Percentiles rank a stretch among this genome's conserved stretches.
These are phyloP conservation scores for Drosophila leontia DNA, from an alignment of 1,140 invertebrate species.

Conservation along the genomic window DNA sequence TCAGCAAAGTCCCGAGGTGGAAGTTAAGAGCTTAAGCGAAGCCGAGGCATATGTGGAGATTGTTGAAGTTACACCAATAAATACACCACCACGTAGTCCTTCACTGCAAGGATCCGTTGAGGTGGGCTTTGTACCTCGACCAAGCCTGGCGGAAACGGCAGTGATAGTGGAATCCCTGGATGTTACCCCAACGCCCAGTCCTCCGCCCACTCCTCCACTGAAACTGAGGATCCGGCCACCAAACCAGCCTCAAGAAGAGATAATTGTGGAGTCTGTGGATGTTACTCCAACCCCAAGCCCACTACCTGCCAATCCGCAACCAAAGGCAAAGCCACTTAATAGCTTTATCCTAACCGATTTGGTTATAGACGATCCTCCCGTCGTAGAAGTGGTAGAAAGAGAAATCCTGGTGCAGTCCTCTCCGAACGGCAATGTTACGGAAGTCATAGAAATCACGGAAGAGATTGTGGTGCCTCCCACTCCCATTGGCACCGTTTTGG, in stretches of 20 bases:
- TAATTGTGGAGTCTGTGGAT: conserved; percentile 36
- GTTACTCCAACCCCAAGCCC: conserved; percentile 4
- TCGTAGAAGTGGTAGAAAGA: conserved; percentile 34
- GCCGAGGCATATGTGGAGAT: conserved; percentile 34
- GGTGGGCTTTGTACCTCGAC: conserved; percentile 7
- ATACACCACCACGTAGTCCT: conserved; percentile 19
- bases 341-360: conserved; percentile 31
- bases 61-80: conserved; percentile 20
- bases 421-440: conserved; percentile 12
- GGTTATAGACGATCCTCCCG: conserved; percentile 24
- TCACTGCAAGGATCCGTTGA: neutral
- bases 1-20: conserved; percentile 29
- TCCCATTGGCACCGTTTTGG: conserved; percentile 20
- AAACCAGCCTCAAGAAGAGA: neutral
- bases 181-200: conserved; percentile 24
- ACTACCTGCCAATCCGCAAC: neutral
- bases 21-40: conserved; percentile 17
- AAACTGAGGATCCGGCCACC: conserved; percentile 14
- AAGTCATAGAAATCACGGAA: conserved; percentile 24
- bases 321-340: conserved; percentile 11
- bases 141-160: conserved; percentile 35
- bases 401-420: conserved; percentile 23
- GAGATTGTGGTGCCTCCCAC: conserved; percentile 20
- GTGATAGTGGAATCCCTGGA: conserved; percentile 33
- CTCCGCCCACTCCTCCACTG: conserved; percentile 25